A percentile compares a stretch with the other conserved stretches of the same genome.
Evolutionary conservation across 2,113 vertebrate species (phyloP).

Genomic region (Natator depressus): DNA sequence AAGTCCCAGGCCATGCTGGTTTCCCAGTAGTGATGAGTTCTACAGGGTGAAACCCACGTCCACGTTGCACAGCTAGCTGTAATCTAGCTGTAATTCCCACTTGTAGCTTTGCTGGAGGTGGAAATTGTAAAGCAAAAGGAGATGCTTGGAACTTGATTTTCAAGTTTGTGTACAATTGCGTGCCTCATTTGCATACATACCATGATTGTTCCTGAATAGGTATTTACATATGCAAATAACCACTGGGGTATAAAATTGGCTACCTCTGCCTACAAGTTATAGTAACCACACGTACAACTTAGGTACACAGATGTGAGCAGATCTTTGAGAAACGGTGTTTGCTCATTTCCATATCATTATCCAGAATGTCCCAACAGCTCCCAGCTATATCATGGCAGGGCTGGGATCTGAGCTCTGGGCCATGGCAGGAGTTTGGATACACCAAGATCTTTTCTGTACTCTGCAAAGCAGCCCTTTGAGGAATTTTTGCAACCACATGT

Average conservation of each 20-base stretch:
- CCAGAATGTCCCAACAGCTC: not conserved
- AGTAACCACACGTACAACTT: not conserved
- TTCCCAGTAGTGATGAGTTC: not conserved
- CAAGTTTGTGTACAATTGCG: not conserved
- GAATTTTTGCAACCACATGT: accelerated
- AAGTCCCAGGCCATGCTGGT: not conserved
- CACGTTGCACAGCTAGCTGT: not conserved
- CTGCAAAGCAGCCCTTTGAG: not conserved
- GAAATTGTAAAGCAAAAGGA: accelerated
- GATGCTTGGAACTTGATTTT: not conserved
- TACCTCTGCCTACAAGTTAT: not conserved
- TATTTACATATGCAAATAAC: not conserved
- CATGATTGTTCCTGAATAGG: not conserved
- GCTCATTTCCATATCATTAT: no score
- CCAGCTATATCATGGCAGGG: not conserved
- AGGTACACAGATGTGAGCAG: not conserved
- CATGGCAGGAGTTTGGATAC: not conserved
- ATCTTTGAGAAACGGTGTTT: not conserved
- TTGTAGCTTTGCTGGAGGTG: not conserved
- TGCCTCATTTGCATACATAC: not conserved
- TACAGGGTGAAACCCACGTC: not conserved
- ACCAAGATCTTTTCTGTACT: not conserved
- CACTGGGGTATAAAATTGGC: not conserved
- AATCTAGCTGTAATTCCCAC: not conserved
- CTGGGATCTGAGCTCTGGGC: not conserved